Evolutionary conservation across 2,888 invertebrate genomes (phyloP).

Genomic region (Microplitis deprimator): DNA sequence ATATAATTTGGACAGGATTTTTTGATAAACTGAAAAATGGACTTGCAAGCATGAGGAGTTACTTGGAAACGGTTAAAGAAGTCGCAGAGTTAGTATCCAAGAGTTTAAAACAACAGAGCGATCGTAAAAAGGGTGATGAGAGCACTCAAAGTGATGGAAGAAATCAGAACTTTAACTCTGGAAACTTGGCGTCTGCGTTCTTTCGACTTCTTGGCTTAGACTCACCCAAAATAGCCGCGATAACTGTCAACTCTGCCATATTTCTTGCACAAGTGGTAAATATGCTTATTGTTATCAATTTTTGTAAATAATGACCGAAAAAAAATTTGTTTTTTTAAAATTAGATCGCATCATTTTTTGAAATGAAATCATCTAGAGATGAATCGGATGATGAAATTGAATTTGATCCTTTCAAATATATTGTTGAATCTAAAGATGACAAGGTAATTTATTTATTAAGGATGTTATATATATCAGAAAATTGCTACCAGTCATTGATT

Average conservation of each 20-base stretch:
- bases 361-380: slow-evolving; percentile 68
- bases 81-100: slow-evolving; percentile 77
- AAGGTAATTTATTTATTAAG: slow-evolving; percentile 66
- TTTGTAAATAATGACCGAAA: not conserved
- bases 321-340: slow-evolving; percentile 53
- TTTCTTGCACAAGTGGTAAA: slow-evolving; percentile 87
- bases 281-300: not conserved
- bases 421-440: slow-evolving; percentile 77
- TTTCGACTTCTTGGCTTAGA: slow-evolving; percentile 84
- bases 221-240: slow-evolving; percentile 83
- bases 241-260: slow-evolving; percentile 86
- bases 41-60: slow-evolving; percentile 72
- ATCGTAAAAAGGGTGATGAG: slow-evolving; percentile 56
- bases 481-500: too few relatives aligned
- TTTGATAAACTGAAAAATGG: slow-evolving; percentile 72
- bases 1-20: slow-evolving; percentile 58
- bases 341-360: slow-evolving; percentile 77
- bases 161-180: slow-evolving; percentile 39
- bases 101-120: slow-evolving; percentile 70
- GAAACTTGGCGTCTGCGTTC: slow-evolving; percentile 73
- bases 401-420: slow-evolving; percentile 75
- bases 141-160: slow-evolving; percentile 61
- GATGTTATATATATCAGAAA: too few relatives aligned
- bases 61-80: slow-evolving; percentile 73
- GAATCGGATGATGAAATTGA: slow-evolving; percentile 34